Evolutionary conservation across 2,888 invertebrate genomes (phyloP), one percentile per base, ranked within the genome.

Genomic region (Dilophus febrilis): DNA sequence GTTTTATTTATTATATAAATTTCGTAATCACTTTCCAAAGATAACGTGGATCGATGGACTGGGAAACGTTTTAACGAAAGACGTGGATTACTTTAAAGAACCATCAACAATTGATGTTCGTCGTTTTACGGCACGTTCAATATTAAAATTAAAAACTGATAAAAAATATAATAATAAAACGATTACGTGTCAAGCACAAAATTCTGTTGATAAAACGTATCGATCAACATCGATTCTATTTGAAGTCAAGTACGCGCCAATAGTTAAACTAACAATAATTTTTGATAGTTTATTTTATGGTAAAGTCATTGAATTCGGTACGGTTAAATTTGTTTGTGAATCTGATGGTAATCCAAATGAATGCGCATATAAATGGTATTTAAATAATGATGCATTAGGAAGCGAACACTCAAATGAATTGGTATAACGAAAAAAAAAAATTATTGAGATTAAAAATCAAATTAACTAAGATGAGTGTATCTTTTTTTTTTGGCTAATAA

Each of bases 21-120:
- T n/a, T n/a, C n/a, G n/a, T n/a, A n/a, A n/a, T n/a, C n/a, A n/a
- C 44, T 58, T 60, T 16, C 28, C 22, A 8, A 63, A 84, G 81
- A 86, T 91, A 51, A 88, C 87, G 38, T 91, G 90, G 90, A 82
- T 88, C 53, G 88, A 90, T 63, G 86, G 87, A 37, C 71, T 77
- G 48, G 87, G 87, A 37, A 83, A 79, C 48, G 85, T 86, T 37
- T 65, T 88, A 51, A 81, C 77, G 34, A 77, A 79, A 49, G 83
- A 82, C 47, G 79, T 86, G 49, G 80, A 82, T 47, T 77, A 81
- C 54, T 73, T 75, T 30, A 74, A 78, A 22, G 82, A 84, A 50
- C 71, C 76, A 37, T 36, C 36, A 34, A 61, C 83, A 56, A 71
- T 82, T 11, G 87, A 86, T 56, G 81, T 79, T 10, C 78, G 88